phyloP scores from a whole-genome alignment of 2,797 vertebrate species.

The Calcarius lapponicus region DNA sequence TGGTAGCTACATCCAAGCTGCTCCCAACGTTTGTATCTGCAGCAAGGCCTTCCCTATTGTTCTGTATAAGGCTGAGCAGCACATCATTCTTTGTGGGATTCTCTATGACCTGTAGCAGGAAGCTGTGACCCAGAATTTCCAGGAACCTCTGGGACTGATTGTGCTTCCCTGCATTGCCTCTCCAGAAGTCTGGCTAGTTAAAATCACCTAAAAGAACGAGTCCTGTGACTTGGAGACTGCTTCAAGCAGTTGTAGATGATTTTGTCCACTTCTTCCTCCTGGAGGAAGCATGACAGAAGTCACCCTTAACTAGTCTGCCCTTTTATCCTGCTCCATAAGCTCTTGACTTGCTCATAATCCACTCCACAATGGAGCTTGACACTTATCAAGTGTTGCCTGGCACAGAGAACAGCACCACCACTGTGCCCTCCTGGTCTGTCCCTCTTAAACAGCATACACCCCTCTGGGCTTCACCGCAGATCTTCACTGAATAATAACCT shows the following conservation, averaged over 20 bases:
- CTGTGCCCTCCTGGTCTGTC: too few relatives aligned
- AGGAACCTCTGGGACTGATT: neutral
- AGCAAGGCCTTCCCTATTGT: accelerated
- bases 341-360: too few relatives aligned
- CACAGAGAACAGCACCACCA: too few relatives aligned
- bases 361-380: too few relatives aligned
- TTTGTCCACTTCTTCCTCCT: neutral
- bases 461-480: too few relatives aligned
- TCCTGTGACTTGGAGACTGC: neutral
- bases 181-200: neutral
- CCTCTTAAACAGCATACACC: too few relatives aligned
- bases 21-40: neutral
- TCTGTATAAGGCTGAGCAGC: neutral
- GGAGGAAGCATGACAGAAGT: neutral
- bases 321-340: too few relatives aligned
- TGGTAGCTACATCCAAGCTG: too few relatives aligned
- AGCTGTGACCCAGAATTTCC: neutral
- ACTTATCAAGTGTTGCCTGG: too few relatives aligned
- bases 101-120: neutral
- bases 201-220: neutral
- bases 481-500: too few relatives aligned
- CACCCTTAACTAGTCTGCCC: too few relatives aligned
- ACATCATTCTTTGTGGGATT: neutral
- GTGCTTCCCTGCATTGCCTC: neutral
- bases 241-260: neutral